Base-by-base conservation (phyloP, 1,140 invertebrate species). In the Megalopta genalis region DNA sequence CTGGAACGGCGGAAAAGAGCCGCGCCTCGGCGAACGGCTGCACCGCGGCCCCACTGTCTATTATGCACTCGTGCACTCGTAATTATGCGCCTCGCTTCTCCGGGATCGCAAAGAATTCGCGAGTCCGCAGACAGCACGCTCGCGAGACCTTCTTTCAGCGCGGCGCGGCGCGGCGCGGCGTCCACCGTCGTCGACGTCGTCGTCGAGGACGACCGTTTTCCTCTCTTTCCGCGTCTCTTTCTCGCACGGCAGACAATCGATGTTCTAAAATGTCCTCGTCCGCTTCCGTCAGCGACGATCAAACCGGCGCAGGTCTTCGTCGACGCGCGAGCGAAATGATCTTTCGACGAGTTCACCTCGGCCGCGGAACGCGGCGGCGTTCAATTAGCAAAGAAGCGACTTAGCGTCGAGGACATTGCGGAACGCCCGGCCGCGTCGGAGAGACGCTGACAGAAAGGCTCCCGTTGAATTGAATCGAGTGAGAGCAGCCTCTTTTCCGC, bases 31-130 rank as follows among this genome's bases (percentile, higher is more conserved):
- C 67, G 74, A 77, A 57, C 67, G 74, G 18, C 52, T 68, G 69
- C 46, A 67, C 27, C 0, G 46, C 46, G 67, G 16, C 60, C 59
- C 8, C 74, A 49, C 66, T 71, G 66, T 81, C 67, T 81, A 77
- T 81, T 81, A 77, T 78, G 46, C 57, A 76, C 63, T 54, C 25
- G 42, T 82, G 80, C 80, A 82, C 80, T 82, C 75, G 76, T 82
- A 82, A 82, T 82, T 82, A 82, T 78, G 69, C 76, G 64, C 23
- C 63, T 78, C 46, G 63, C n/a, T 67, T 68, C 67, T 14, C 68
- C 54, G 14, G 62, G 39, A 71, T 79, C 80, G 76, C 77, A 78
- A 82, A 82, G 63, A 82, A 82, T 73, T 68, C 76, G 75, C 69
- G 64, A 65, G 4, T 49, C 12, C 46, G 52, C 69, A 21, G 68